Conservation (phyloP, 1,140 invertebrate genomes). For the Asbolus verrucosus region DNA sequence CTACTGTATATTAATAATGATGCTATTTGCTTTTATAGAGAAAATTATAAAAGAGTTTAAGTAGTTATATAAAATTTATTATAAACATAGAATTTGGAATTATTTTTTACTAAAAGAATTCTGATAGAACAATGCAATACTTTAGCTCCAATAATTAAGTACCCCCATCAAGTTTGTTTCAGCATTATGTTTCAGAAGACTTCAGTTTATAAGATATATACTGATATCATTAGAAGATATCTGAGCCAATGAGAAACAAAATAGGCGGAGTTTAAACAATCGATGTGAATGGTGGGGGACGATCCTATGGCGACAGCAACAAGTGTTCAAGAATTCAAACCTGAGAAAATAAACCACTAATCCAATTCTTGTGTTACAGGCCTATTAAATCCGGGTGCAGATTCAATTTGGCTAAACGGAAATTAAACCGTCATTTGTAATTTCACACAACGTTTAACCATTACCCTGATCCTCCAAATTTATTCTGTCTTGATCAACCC, state of each 20-base stretch:
- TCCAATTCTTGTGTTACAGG: conserved; percentile 32
- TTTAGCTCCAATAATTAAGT: conserved; percentile 9
- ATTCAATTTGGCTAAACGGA: conserved; percentile 39
- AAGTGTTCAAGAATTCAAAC: conserved; percentile 52
- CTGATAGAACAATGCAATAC: conserved; percentile 2
- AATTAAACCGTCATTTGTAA: conserved; percentile 34
- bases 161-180: conserved; percentile 35
- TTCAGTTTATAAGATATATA: conserved; percentile 32
- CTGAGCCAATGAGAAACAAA: conserved; percentile 54
- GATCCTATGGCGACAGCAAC: conserved; percentile 55
- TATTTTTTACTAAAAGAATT: no score
- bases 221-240: conserved; percentile 54
- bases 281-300: conserved; percentile 55
- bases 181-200: conserved; percentile 18
- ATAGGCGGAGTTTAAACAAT: conserved; percentile 63
- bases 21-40: no score
- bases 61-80: no score
- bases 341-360: conserved; percentile 41
- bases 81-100: no score
- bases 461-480: conserved; percentile 4
- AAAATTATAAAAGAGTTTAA: no score
- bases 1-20: no score
- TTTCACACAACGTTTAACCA: conserved; percentile 31
- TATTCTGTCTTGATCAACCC: not conserved
- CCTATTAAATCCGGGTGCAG: conserved; percentile 31